Evolutionary conservation across 1,140 invertebrate genomes (phyloP).

Genomic region (Xylocopa sonorina): DNA sequence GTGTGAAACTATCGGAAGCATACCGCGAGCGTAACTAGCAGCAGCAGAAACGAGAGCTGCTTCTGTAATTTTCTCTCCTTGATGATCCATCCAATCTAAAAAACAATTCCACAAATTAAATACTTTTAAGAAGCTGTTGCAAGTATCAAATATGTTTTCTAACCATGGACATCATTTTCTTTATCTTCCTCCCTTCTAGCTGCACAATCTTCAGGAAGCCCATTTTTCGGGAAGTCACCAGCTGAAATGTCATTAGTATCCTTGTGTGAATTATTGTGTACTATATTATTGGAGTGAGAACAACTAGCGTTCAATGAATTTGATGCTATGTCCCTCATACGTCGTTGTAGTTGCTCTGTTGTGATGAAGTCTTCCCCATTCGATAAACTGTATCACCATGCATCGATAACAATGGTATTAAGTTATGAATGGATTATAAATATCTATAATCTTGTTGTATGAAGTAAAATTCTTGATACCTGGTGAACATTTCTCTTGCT

Average conservation of each 20-base stretch:
- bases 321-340: constrained; percentile 84
- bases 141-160: background rate
- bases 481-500: constrained; percentile 91
- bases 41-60: constrained; percentile 91
- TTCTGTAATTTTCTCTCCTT: constrained; percentile 89
- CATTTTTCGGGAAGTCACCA: constrained; percentile 71
- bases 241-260: constrained; percentile 62
- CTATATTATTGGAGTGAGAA: constrained; percentile 41
- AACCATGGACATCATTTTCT: constrained; percentile 65
- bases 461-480: constrained; percentile 82
- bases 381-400: constrained; percentile 83
- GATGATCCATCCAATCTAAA: constrained; percentile 79
- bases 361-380: constrained; percentile 94
- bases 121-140: background rate
- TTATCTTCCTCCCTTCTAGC: constrained; percentile 61
- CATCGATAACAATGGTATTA: constrained; percentile 11
- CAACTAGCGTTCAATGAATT: constrained; percentile 68
- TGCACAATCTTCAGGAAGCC: constrained; percentile 65
- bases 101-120: constrained; percentile 8
- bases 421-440: too few relatives aligned
- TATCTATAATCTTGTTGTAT: too few relatives aligned
- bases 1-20: constrained; percentile 88
- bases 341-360: constrained; percentile 88
- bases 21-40: constrained; percentile 89
- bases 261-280: constrained; percentile 64